Base-by-base conservation (phyloP, 2,113 vertebrate genomes). In the Dissostichus mawsoni region DNA sequence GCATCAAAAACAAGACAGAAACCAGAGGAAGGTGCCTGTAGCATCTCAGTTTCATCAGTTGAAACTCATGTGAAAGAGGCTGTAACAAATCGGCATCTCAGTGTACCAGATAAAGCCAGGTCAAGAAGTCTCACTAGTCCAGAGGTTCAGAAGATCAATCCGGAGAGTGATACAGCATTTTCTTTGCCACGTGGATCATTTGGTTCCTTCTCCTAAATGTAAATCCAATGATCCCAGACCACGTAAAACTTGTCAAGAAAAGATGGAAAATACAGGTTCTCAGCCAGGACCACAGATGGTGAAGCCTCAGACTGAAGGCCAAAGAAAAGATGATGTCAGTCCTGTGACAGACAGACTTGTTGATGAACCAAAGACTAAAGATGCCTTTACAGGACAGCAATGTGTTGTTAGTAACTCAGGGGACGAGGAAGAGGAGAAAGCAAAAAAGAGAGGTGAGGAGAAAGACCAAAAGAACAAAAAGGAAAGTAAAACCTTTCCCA, bases 171-270 rank as follows among this genome's bases (percentile, higher is more conserved):
- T 25, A 51, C 17, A 51, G 52, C 80, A 48, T 87, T 95, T 78
- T 93, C 84, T 70, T 88, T 95, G 75, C 81, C 91, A 64, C 88
- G 91, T 2, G 95, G 95, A 4, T 94, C 92, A 1, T 95, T 96
- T 90, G 95, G 95, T 63, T 89, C 87, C 14, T 95, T 95, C 73
- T 55, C 90, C 91, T 20, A 95, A 85, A 93, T 89, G 78, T 75
- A 94, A 86, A 84, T 66, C 84, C 0, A 84, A 55, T 53, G 62
- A 88, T n/a, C 62, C 57, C 51, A 92, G 50, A 82, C 33, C 58
- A 62, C 81, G 51, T 6, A 73, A 52, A 73, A 20, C 50, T 58
- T 25, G 55, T 72, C 74, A 89, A 48, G 41, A 76, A 11, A 81
- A 90, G 33, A 80, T 62, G 23, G 84, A 81, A 78, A 91, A 85